These are phyloP conservation scores for Smithornis capensis DNA, from an alignment of 2,113 vertebrate genomes.

Conservation along the genomic window DNA sequence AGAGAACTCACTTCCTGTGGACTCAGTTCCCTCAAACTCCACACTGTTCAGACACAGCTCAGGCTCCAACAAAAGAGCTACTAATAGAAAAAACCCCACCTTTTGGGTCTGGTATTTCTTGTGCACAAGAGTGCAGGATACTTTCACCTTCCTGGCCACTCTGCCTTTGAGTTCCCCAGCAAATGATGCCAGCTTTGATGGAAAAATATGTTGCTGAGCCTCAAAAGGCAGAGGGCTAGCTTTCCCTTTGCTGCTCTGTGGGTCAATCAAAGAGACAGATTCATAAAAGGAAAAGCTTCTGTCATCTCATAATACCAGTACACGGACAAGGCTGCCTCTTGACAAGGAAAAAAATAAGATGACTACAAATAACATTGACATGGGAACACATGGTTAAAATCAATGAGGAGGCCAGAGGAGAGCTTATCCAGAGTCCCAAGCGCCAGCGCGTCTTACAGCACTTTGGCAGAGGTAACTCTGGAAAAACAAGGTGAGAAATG, in stretches of 20 bases:
- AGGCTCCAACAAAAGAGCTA: not conserved
- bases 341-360: not conserved
- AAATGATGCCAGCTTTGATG: conserved; percentile 19
- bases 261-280: not conserved
- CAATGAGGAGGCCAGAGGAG: not conserved
- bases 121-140: not conserved
- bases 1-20: not conserved
- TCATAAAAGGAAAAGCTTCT: conserved; percentile 19
- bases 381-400: conserved; percentile 15
- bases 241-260: not conserved
- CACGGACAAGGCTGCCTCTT: not conserved
- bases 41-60: not conserved
- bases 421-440: not conserved
- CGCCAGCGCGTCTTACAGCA: not conserved
- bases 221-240: not conserved
- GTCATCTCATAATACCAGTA: not conserved
- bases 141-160: not conserved
- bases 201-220: not conserved
- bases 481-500: not conserved
- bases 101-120: not conserved
- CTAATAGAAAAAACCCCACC: not conserved
- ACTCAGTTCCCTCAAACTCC: not conserved
- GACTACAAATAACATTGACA: not conserved
- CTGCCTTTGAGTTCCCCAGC: not conserved
- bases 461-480: not conserved